Conservation (phyloP, 2,888 invertebrate genomes). For the Trilocha varians region DNA sequence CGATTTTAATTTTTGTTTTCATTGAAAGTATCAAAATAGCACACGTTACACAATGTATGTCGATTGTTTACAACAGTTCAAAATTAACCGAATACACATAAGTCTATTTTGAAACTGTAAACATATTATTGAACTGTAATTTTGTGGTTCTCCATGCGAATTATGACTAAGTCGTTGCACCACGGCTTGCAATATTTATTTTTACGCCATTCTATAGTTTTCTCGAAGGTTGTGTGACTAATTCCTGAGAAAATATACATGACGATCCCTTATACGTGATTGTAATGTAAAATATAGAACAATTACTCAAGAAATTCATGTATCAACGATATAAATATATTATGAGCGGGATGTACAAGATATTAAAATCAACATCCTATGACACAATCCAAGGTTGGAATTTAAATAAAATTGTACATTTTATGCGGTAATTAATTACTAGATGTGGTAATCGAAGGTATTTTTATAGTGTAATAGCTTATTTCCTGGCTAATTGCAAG, state of each 20-base stretch:
- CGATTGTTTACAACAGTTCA: no score
- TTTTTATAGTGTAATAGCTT: background rate
- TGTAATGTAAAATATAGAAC: constrained; percentile 1
- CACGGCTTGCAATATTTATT: constrained; percentile 8
- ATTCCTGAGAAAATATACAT: constrained; percentile 25
- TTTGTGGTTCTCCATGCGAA: background rate
- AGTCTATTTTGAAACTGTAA: constrained; percentile 1
- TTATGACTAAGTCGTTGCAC: constrained; percentile 9
- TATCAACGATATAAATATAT: background rate
- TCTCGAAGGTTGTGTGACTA: constrained; percentile 23
- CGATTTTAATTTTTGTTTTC: no score
- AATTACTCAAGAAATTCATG: constrained; percentile 4
- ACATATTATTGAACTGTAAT: background rate
- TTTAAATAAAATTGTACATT: background rate
- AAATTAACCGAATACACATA: no score
- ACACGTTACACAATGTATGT: no score
- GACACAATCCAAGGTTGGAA: background rate
- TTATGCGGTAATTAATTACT: background rate
- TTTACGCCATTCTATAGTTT: constrained; percentile 23
- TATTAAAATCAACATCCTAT: background rate
- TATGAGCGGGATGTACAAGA: background rate
- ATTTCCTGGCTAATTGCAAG: background rate
- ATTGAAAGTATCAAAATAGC: no score
- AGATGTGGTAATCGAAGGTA: background rate
- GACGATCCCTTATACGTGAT: constrained; percentile 4